Conservation (phyloP, 1,140 invertebrate species). For the Drosophila littoralis region DNA sequence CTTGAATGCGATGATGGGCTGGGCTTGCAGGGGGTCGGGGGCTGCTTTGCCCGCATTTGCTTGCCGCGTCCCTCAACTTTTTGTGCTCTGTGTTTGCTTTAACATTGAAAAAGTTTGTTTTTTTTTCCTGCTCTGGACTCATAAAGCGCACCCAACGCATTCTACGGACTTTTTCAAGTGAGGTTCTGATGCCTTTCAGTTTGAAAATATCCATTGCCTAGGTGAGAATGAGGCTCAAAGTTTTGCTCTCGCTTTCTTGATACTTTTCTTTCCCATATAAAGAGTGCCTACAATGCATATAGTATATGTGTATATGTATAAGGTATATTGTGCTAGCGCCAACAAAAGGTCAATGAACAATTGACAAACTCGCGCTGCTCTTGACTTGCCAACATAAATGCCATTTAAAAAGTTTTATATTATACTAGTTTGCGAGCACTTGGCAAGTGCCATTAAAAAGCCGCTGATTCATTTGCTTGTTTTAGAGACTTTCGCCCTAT, state of each 20-base stretch:
- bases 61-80: slow-evolving; percentile 40
- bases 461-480: slow-evolving; percentile 33
- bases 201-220: slow-evolving; percentile 36
- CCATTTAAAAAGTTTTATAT: slow-evolving; percentile 70
- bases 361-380: slow-evolving; percentile 60
- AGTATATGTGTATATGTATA: neutral
- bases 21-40: neutral
- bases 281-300: neutral
- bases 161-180: slow-evolving; percentile 35
- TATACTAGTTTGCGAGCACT: slow-evolving; percentile 58
- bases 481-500: neutral
- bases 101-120: slow-evolving; percentile 62
- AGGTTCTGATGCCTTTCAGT: slow-evolving; percentile 32
- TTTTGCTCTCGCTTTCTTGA: slow-evolving; percentile 20
- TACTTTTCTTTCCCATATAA: neutral
- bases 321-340: neutral
- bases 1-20: slow-evolving; percentile 50
- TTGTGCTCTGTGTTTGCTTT: slow-evolving; percentile 67
- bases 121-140: neutral
- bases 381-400: slow-evolving; percentile 48
- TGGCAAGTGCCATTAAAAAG: slow-evolving; percentile 59
- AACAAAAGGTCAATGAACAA: slow-evolving; percentile 75
- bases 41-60: slow-evolving; percentile 13
- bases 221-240: slow-evolving; percentile 39
- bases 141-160: slow-evolving; percentile 16